Evolutionary conservation across 2,113 vertebrate genomes (phyloP), one percentile per base, ranked within the genome.

Genomic region (Rhombomys opimus): DNA sequence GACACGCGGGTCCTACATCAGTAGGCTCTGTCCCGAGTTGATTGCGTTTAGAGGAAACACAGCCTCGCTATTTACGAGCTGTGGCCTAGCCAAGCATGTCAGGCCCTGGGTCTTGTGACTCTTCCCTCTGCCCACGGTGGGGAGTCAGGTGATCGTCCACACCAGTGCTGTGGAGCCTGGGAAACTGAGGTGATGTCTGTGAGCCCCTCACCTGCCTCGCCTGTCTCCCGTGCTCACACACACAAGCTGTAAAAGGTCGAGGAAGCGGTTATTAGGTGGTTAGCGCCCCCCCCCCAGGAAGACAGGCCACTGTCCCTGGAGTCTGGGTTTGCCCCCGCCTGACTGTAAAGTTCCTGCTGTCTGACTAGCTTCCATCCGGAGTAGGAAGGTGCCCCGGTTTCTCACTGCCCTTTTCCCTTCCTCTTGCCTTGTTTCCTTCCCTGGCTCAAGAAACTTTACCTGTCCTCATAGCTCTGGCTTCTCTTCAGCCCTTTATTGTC

Each of bases 261-360:
- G n/a, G 88, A 93, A 67, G 68, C 70, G 12, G 27, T 38, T 41
- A 15, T 57, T 82, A 41, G 46, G 46, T 5, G 46, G 46, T 46
- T 46, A 46, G 46, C 5, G 46, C 46, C 5, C 61, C 46, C 5
- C 61, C 46, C 76, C 22, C 22, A 57, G 63, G 63, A 65, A 65
- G 63, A 23, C 20, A 38, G 41, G 35, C 68, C 54, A 0, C 23
- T 46, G 30, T 86, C 35, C 46, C 18, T 30, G 7, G 50, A 41
- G 50, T 82, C 12, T 57, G 32, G 7, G 1, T 85, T 65, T 63
- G 5, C 52, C 3, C 46, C 50, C 35, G 75, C 32, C 22, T 38
- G 30, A 35, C 32, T 87, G 41, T 81, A 50, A 97, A 88, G 65
- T 54, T 88, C 73, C 92, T 90, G 30, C 68, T n/a, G 41, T 65